Base-by-base conservation (phyloP, 2,797 vertebrate genomes). In the Microhierax caerulescens region DNA sequence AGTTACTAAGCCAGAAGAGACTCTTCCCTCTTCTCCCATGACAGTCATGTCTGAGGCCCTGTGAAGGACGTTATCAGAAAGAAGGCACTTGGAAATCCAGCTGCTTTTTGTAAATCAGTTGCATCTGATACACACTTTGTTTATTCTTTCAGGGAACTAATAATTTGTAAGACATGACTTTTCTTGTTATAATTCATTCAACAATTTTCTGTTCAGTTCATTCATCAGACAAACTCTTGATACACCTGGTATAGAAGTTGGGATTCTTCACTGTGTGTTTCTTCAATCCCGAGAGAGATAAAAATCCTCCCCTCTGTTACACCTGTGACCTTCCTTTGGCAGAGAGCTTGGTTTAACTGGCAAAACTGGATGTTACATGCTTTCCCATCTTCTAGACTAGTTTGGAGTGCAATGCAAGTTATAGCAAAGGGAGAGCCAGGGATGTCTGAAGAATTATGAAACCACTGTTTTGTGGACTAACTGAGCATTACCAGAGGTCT, bases 341-440 rank as follows among this genome's bases (percentile, higher is more conserved):
- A 79, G 5, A 86, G 39, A 80, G 28, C 34, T 84, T 54, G 28
- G 50, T 80, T 80, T 77, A 57, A 48, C 34, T 69, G 73, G 36
- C 19, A 81, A 73, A 86, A 13, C 1, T 0, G 2, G 2, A n/a
- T 59, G 9, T 50, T 54, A 15, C 3, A 4, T 78, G n/a, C 24
- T 60, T 74, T 80, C 37, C 32, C 0, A 1, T 64, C 3, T 70
- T 85, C 27, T 68, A 51, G 39, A 51, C 19, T 54, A 59, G 23
- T 74, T 21, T 54, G 14, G 36, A 54, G 14, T 63, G 28, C 22
- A n/a, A 10, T 76, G 27, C 13, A 43, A 72, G 12, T 43, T 72
- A n/a, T 0, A 51, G 45, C 32, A 72, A 65, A 39, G n/a, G 45
- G 21, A 60, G 6, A 87, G 47, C 21, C 28, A 63, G 47, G 72